Conservation (phyloP, 2,113 vertebrate genomes). For the Laterallus jamaicensis region DNA sequence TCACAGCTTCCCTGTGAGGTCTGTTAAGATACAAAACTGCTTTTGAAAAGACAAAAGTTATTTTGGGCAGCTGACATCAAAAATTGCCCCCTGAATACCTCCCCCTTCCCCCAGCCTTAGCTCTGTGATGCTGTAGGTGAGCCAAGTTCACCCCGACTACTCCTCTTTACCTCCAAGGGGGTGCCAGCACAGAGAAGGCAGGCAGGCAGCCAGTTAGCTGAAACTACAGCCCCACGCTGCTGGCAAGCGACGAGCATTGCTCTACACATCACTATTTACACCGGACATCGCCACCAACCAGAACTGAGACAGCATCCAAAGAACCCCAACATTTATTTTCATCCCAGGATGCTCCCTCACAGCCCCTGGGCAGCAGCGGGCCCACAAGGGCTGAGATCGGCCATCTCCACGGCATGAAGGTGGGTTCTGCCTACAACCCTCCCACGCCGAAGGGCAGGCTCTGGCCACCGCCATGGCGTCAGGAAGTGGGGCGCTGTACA, state of each 20-base stretch:
- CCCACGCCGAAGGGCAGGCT: too few relatives aligned
- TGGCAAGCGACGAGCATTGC: accelerated
- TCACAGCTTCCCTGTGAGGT: neutral
- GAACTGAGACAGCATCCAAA: neutral
- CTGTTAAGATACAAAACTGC: neutral
- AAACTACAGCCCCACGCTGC: neutral
- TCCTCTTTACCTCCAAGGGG: neutral
- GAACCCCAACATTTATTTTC: neutral
- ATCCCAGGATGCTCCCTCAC: neutral
- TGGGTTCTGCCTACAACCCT: neutral
- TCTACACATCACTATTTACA: neutral
- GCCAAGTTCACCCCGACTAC: neutral
- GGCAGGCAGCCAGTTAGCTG: neutral
- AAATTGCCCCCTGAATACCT: neutral
- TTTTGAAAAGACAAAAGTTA: neutral
- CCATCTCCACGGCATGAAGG: neutral
- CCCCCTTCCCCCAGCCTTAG: neutral
- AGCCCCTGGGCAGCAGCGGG: neutral
- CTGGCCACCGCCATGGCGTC: too few relatives aligned
- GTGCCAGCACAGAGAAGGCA: neutral
- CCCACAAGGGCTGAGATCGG: neutral
- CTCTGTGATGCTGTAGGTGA: neutral
- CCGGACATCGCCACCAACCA: neutral
- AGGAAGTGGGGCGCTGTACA: too few relatives aligned
- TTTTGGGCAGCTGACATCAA: neutral